Conservation (phyloP, 2,113 vertebrate species). For the Rhea pennata region DNA sequence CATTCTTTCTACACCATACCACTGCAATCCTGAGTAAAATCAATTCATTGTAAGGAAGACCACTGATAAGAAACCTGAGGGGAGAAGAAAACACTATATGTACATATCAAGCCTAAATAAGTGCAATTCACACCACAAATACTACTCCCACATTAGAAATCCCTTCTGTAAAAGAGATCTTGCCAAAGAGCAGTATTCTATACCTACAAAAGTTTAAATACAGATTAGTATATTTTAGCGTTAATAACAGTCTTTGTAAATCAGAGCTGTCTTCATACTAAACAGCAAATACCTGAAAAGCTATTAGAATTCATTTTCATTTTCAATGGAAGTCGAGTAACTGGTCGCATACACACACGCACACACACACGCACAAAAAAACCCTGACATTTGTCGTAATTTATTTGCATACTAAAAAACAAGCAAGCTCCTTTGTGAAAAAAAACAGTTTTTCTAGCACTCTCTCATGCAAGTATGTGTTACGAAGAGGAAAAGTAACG, state of each 20-base stretch:
- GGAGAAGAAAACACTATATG: not conserved
- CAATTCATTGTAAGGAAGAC: not conserved
- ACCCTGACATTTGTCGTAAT: not conserved
- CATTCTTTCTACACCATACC: not conserved
- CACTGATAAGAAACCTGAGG: not conserved
- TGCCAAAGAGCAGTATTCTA: not conserved
- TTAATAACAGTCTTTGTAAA: not conserved
- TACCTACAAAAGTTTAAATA: not conserved
- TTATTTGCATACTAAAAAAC: not conserved
- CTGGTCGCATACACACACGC: not conserved
- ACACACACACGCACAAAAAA: not conserved
- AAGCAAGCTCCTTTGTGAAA: not conserved
- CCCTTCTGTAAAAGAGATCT: not conserved
- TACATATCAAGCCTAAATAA: not conserved
- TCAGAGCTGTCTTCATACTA: not conserved
- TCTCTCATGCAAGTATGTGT: not conserved
- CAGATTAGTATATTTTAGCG: not conserved
- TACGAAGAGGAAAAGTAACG: not conserved
- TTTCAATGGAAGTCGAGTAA: too few species aligned
- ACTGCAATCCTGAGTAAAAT: not conserved
- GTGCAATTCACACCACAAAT: not conserved
- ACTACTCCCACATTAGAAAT: not conserved
- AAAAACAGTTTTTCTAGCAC: not conserved
- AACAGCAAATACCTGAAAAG: not conserved
- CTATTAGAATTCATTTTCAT: not conserved